A percentile compares a stretch with the other conserved stretches of the same genome.
Conservation (phyloP, 2,113 vertebrate genomes). For the Actenoides lindsayi region DNA sequence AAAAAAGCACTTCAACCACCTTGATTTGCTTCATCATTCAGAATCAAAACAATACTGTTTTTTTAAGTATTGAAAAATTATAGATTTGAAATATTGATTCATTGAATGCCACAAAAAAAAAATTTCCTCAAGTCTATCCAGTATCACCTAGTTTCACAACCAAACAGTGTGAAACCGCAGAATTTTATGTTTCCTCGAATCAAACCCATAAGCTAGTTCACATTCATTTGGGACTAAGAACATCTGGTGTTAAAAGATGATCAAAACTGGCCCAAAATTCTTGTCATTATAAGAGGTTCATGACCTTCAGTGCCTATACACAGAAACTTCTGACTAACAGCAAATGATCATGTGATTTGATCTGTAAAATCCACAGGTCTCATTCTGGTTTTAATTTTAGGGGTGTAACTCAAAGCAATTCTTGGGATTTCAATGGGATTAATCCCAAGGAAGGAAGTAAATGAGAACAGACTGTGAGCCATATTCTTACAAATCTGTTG, state of each 20-base stretch:
- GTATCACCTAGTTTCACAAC: not conserved
- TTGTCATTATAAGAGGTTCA: not conserved
- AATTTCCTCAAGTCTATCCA: not conserved
- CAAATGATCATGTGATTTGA: not conserved
- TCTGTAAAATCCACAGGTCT: not conserved
- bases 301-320: not conserved
- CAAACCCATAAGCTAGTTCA: not conserved
- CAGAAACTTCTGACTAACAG: not conserved
- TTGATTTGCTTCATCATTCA: not conserved
- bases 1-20: not conserved
- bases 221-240: not conserved
- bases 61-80: not conserved
- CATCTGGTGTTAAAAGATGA: not conserved
- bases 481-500: not conserved
- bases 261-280: not conserved
- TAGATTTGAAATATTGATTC: not conserved
- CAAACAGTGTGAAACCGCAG: not conserved
- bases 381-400: slow-evolving; percentile 21
- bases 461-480: not conserved
- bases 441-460: not conserved
- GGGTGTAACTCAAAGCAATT: not conserved
- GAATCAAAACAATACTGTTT: not conserved
- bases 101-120: not conserved
- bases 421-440: not conserved
- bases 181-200: not conserved